Conservation (phyloP, 2,888 invertebrate species). For the Griposia aprilina region DNA sequence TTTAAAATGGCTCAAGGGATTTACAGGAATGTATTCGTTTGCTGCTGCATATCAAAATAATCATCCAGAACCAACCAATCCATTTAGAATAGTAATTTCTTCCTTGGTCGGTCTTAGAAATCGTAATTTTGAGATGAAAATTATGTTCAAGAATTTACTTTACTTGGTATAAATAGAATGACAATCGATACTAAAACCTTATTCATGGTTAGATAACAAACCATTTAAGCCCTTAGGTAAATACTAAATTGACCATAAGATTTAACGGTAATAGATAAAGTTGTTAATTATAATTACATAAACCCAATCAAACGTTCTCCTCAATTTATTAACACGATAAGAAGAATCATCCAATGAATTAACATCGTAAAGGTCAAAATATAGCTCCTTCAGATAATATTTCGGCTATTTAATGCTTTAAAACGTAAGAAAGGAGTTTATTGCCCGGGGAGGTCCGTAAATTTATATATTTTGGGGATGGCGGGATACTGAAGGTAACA, state of each 20-base stretch:
- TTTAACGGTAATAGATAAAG: conserved; percentile 25
- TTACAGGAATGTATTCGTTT: not conserved
- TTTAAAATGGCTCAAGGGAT: no score
- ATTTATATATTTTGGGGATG: conserved; percentile 59
- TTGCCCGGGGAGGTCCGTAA: conserved; percentile 61
- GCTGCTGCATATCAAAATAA: not conserved
- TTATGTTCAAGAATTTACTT: no score
- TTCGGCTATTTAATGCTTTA: conserved; percentile 57
- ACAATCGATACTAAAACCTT: not conserved
- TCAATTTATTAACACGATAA: conserved; percentile 51
- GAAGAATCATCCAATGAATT: conserved; percentile 59
- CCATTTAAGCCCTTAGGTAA: conserved; percentile 2
- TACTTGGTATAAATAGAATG: no score
- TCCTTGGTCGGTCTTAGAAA: not conserved
- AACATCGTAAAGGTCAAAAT: conserved; percentile 59
- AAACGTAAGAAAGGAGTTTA: conserved; percentile 66
- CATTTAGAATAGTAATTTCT: no score
- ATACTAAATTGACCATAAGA: conserved; percentile 29
- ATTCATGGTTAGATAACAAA: not conserved
- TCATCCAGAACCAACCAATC: no score
- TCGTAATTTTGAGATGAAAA: not conserved
- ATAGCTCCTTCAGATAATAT: conserved; percentile 53
- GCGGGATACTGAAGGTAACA: conserved; percentile 42
- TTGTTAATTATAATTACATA: conserved; percentile 37
- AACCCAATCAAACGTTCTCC: conserved; percentile 45